These are phyloP conservation scores for Halictus quadricinctus DNA, from an alignment of 2,888 invertebrate genomes.

Conservation along the genomic window DNA sequence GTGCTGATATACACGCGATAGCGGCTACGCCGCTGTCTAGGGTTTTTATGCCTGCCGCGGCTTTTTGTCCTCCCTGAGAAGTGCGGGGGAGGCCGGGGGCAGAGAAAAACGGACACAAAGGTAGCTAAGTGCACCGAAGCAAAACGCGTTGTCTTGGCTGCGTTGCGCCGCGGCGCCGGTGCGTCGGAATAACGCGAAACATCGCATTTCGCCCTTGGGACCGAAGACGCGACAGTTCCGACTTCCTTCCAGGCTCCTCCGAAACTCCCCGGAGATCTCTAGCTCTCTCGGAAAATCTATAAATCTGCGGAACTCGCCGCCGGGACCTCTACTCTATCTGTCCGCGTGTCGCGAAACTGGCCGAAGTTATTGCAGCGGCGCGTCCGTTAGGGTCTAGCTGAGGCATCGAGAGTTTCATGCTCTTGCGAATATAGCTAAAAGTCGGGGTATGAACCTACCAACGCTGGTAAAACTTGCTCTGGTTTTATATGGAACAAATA, in stretches of 20 bases:
- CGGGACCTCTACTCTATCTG: neutral
- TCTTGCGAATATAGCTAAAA: neutral
- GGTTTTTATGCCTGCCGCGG: slow-evolving; percentile 58
- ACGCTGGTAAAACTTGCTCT: neutral
- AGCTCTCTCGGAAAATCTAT: neutral
- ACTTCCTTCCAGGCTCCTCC: neutral
- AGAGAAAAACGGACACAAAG: slow-evolving; percentile 69
- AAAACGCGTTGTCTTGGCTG: slow-evolving; percentile 63
- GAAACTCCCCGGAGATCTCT: neutral
- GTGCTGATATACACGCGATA: slow-evolving; percentile 57
- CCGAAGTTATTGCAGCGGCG: neutral
- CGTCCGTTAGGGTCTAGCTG: neutral
- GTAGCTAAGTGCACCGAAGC: slow-evolving; percentile 74
- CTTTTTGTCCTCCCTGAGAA: slow-evolving; percentile 54
- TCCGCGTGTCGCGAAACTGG: neutral
- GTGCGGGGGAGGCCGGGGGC: slow-evolving; percentile 35
- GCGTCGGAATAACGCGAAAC: slow-evolving; percentile 23
- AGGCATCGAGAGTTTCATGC: neutral
- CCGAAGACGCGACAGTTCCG: neutral
- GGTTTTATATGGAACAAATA: too few relatives aligned
- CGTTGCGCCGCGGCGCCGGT: slow-evolving; percentile 13
- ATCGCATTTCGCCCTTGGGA: neutral
- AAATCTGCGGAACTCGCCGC: neutral
- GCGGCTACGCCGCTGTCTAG: slow-evolving; percentile 33
- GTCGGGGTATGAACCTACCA: neutral